Base-by-base conservation (phyloP, 2,797 vertebrate species). In the Denticeps clupeoides region DNA sequence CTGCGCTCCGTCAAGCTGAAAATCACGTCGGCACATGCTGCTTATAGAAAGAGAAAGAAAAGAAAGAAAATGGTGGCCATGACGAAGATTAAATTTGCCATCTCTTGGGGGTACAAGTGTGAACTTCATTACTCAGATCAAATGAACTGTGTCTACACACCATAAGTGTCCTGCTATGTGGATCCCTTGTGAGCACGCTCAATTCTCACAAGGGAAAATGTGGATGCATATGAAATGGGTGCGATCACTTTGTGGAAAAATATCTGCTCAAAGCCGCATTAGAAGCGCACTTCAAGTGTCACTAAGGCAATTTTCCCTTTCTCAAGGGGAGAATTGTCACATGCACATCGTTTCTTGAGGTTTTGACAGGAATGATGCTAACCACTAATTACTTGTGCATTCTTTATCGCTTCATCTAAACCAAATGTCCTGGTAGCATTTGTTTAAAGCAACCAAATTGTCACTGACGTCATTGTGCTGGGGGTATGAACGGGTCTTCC, bases 71-170 rank as follows among this genome's bases (percentile, higher is more conserved):
- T 37, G 33, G 33, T 37, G 33, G 8, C 33, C 18, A 15, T 37
- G 33, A 37, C 37, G 33, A 37, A 18, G 33, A 37, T 37, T 37
- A 37, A 33, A 37, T 18, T 8, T 37, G 33, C 33, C 33, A 37
- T 37, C 33, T 37, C 33, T 37, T 33, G 33, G 16, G 15, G 8
- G 37, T 18, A 37, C 6, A 37, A 8, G 16, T 33, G 37, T 37
- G 16, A 37, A 37, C 33, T 18, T 37, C 8, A 3, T 3, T 2
- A 8, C 31, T 15, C 16, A 37, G 33, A 37, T 37, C 16, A 37
- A 37, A 33, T 37, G 33, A 37, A 9, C 33, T 37, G 33, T 37
- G 16, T 37, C 15, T 37, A 37, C 33, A 18, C 15, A 4, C 1
- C 15, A 3, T 15, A 7, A 37, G 16, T 18, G 33, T 19, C 33